Evolutionary conservation across 1,140 invertebrate species (phyloP).

Genomic region (Hyles euphorbiae): DNA sequence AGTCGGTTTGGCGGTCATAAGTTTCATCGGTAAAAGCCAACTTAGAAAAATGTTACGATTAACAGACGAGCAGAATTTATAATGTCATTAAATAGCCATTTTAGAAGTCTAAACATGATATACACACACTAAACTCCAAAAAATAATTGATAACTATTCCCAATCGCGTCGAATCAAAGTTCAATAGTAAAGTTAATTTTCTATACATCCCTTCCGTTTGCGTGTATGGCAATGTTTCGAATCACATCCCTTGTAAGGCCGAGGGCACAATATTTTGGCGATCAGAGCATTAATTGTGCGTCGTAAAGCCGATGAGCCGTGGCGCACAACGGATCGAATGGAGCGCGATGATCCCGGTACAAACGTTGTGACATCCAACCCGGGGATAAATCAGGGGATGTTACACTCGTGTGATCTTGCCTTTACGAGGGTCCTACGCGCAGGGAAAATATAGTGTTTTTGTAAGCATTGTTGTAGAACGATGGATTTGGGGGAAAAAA

Average conservation of each 20-base stretch:
- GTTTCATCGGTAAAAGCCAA: too few relatives aligned
- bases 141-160: too few relatives aligned
- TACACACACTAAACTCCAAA: too few relatives aligned
- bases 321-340: constrained; percentile 42
- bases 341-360: constrained; percentile 34
- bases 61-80: too few relatives aligned
- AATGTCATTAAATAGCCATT: too few relatives aligned
- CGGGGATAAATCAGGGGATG: constrained; percentile 53
- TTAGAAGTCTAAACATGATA: too few relatives aligned
- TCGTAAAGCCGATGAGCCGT: constrained; percentile 55
- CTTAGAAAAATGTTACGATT: too few relatives aligned
- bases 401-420: constrained; percentile 47
- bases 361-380: constrained; percentile 50
- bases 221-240: background rate
- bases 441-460: constrained; percentile 8
- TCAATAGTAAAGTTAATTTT: too few relatives aligned
- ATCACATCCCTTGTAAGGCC: constrained; percentile 5
- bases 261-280: constrained; percentile 32
- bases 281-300: constrained; percentile 38
- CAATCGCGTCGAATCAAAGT: too few relatives aligned
- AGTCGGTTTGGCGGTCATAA: too few relatives aligned
- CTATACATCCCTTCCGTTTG: too few relatives aligned
- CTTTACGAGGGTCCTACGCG: constrained; percentile 27
- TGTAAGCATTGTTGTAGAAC: background rate
- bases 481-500: too few relatives aligned